Base-by-base conservation (phyloP, 2,888 invertebrate species). In the Plutella xylostella region DNA sequence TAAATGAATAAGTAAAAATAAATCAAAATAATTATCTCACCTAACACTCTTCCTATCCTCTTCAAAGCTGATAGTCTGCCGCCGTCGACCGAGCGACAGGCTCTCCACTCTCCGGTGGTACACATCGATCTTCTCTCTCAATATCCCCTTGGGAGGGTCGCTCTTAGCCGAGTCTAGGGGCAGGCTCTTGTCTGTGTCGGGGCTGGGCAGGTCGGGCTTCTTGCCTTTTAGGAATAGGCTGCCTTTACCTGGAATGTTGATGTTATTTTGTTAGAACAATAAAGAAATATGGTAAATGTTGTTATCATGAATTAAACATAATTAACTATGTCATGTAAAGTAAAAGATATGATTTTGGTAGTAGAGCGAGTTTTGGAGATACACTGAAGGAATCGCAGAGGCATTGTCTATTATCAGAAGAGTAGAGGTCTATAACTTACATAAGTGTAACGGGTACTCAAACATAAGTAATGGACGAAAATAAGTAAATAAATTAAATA, bases 1-100 rank as follows among this genome's bases (percentile, higher is more conserved):
- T n/a, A n/a, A n/a, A n/a, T n/a, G n/a, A n/a, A n/a, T n/a, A n/a
- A n/a, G n/a, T n/a, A n/a, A n/a, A n/a, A n/a, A n/a, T n/a, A n/a
- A n/a, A n/a, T n/a, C n/a, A n/a, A n/a, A n/a, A 33, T 14, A 7
- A 33, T 4, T 3, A 30, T 30, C 51, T 50, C 51, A 83, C 85
- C 85, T 70, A 1, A 93, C 92, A 62, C 90, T 92, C 63, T 93
- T 93, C 48, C 88, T 88, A 47, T 92, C 90, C 28, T 91, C 92
- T 48, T 93, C 93, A 48, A 86, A 84, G 54, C 85, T 74, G 33
- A 79, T 57, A 38, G 69, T 61, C 44, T 75, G 68, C 41, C 63
- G 72, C 2, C 64, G 57, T 43, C 62, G 65, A 0, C 75, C 70
- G 19, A 68, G 49, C 0, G 66, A 51, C 1, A 64, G 51, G 39